Evolutionary conservation across 2,888 invertebrate genomes (phyloP).

Genomic region (Stenchaetothrips biformis): DNA sequence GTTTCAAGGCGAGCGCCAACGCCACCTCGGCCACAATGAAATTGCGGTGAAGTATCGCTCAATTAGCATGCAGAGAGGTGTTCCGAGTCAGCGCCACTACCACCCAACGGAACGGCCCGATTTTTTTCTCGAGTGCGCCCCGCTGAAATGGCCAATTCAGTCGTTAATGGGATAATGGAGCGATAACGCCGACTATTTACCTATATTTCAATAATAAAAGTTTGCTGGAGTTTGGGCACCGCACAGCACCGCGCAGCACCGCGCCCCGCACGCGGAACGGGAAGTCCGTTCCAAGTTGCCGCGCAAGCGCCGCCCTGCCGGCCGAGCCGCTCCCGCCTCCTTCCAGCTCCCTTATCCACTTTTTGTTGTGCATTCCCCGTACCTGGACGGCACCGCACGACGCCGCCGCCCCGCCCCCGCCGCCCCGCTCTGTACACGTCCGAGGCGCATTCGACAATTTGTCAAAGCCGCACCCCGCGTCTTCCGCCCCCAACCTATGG

Average conservation of each 20-base stretch:
- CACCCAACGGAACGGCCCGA: constrained; percentile 8
- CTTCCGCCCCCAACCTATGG: too few species aligned
- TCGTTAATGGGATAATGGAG: constrained; percentile 18
- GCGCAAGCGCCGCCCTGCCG: background rate
- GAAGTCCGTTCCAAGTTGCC: background rate
- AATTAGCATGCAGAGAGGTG: constrained; percentile 12
- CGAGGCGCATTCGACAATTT: constrained; percentile 15
- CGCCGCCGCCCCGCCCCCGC: background rate
- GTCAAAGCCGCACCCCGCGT: constrained; percentile 6
- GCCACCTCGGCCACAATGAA: background rate
- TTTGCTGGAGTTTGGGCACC: background rate
- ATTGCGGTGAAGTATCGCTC: constrained; percentile 6
- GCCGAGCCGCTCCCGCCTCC: background rate
- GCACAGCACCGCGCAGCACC: background rate
- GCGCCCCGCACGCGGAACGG: too few species aligned
- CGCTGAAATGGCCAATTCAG: constrained; percentile 4
- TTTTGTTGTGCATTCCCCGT: too few species aligned
- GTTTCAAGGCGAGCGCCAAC: too few species aligned
- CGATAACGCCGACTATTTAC: constrained; percentile 20
- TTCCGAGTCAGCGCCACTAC: background rate
- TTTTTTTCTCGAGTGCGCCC: background rate
- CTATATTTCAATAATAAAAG: constrained; percentile 24
- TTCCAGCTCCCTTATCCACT: background rate
- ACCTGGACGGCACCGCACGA: too few species aligned
- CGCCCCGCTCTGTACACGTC: background rate